Percentiles rank a stretch among this genome's conserved stretches.
These are phyloP conservation scores for Anarhynchus alexandrinus DNA, from an alignment of 2,113 vertebrate genomes.

Conservation along the genomic window DNA sequence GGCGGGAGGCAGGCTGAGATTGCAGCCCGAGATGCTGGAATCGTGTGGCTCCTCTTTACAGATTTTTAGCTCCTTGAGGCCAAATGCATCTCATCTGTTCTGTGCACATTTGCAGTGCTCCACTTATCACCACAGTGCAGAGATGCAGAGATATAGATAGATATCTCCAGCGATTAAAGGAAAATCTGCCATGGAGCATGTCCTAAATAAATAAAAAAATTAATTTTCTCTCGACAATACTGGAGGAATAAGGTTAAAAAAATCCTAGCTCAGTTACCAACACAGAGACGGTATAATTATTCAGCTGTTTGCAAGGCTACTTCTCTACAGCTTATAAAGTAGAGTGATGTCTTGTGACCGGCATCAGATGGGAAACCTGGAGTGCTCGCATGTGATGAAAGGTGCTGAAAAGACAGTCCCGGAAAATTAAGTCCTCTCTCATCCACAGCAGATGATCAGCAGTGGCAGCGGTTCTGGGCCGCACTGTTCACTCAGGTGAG, in stretches of 20 bases:
- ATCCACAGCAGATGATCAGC: neutral
- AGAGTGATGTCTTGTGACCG: neutral
- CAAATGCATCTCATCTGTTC: neutral
- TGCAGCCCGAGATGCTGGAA: neutral
- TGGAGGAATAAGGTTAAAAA: neutral
- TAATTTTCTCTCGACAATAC: neutral
- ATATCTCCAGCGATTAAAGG: neutral
- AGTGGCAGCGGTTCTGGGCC: neutral
- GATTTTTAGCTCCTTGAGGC: conserved; percentile 1
- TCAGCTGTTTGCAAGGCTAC: neutral
- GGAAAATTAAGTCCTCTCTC: neutral
- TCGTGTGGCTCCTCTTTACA: neutral
- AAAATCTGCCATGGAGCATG: neutral
- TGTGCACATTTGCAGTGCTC: neutral
- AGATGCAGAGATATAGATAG: neutral
- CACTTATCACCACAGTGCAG: neutral
- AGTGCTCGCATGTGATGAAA: neutral
- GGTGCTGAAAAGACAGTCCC: neutral
- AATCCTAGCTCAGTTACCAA: neutral
- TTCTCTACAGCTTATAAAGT: neutral
- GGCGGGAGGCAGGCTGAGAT: neutral
- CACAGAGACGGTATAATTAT: neutral
- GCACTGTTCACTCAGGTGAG: neutral
- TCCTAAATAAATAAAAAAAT: neutral
- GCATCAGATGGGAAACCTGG: neutral